Evolutionary conservation across 1,140 invertebrate genomes (phyloP).

Genomic region (Nymphalis io): DNA sequence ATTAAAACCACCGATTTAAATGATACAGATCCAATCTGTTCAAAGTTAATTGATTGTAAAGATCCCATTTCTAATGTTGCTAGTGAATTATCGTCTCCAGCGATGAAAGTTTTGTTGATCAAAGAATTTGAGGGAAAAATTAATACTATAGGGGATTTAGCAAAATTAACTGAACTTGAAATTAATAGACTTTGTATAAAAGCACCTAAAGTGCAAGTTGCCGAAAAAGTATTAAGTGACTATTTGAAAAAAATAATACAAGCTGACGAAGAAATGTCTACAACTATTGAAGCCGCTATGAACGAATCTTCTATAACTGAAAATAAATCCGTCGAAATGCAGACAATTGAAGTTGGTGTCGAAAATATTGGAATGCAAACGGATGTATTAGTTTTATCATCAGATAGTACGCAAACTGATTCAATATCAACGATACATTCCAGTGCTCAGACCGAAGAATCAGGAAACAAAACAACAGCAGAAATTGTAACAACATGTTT

Average conservation of each 20-base stretch:
- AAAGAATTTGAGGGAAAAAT: conserved; percentile 72
- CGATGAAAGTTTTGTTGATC: conserved; percentile 63
- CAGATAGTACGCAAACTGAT: conserved; percentile 53
- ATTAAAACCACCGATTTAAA: conserved; percentile 66
- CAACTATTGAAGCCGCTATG: conserved; percentile 32
- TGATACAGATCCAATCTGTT: conserved; percentile 68
- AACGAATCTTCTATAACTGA: conserved; percentile 22
- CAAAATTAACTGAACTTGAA: conserved; percentile 76
- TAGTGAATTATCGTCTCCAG: conserved; percentile 61
- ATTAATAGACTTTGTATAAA: conserved; percentile 77
- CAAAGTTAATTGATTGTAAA: conserved; percentile 59
- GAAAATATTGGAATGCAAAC: conserved; percentile 53
- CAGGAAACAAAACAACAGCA: conserved; percentile 52
- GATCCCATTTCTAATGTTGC: conserved; percentile 69
- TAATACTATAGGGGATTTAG: conserved; percentile 79
- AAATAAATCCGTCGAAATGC: conserved; percentile 38
- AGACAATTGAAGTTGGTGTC: conserved; percentile 38
- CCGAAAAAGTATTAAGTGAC: conserved; percentile 60
- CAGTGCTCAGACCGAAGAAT: conserved; percentile 56
- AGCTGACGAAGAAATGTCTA: conserved; percentile 25
- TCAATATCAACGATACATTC: conserved; percentile 27
- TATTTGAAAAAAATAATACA: conserved; percentile 52
- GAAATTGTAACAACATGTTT: conserved; percentile 54
- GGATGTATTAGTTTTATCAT: conserved; percentile 25
- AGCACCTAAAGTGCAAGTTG: conserved; percentile 70